Conservation (phyloP, 30 jellyfish, hydroid and myxozoan species). For the Aurelia coerulea region DNA sequence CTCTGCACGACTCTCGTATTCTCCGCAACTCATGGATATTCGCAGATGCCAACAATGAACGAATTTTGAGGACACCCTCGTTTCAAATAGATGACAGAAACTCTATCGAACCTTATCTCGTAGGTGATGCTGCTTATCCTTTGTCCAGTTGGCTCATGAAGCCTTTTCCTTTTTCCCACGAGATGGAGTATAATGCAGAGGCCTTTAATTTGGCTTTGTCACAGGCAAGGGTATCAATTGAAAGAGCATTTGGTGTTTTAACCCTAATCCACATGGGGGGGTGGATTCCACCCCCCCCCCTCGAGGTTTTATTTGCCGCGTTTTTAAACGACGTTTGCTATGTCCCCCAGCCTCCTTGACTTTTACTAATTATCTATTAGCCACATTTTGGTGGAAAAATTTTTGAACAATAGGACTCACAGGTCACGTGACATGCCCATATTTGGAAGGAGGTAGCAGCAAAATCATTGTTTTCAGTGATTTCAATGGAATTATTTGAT, state of each 20-base stretch:
- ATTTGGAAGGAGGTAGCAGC: too few species aligned
- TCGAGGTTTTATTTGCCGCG: too few species aligned
- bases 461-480: too few species aligned
- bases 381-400: too few species aligned
- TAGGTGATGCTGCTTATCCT: slow-evolving; percentile 56
- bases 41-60: slow-evolving; percentile 1
- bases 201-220: slow-evolving; percentile 32
- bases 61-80: background rate
- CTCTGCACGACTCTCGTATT: slow-evolving; percentile 25
- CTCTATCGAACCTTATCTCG: slow-evolving; percentile 16
- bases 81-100: background rate
- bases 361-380: too few species aligned
- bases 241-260: slow-evolving; percentile 45
- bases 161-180: slow-evolving; percentile 9
- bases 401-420: too few species aligned
- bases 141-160: slow-evolving; percentile 41
- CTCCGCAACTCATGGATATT: slow-evolving; percentile 40
- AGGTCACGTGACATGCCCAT: too few species aligned
- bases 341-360: too few species aligned
- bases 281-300: too few species aligned
- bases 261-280: too few species aligned
- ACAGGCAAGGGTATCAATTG: slow-evolving; percentile 39
- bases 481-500: too few species aligned
- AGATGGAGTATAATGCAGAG: background rate
- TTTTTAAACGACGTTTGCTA: too few species aligned